Evolutionary conservation across 2,113 vertebrate species (phyloP).

Genomic region (Centropus bengalensis): DNA sequence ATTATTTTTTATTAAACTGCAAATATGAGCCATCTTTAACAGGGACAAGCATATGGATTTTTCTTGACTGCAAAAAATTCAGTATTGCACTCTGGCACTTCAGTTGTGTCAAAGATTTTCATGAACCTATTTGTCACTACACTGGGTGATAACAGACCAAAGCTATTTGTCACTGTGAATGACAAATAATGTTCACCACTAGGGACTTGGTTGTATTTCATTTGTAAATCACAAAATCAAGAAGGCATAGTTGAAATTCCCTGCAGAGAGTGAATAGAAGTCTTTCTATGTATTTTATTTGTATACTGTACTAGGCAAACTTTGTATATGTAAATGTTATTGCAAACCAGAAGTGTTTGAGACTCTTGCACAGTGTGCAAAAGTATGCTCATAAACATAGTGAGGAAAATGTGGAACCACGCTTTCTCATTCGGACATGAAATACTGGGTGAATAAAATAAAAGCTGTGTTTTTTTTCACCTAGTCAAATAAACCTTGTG

Average conservation of each 20-base stretch:
- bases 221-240: conserved; percentile 50
- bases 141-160: conserved; percentile 32
- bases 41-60: neutral
- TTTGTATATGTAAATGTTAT: neutral
- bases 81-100: neutral
- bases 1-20: neutral
- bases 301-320: neutral
- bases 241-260: neutral
- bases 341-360: neutral
- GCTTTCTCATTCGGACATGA: neutral
- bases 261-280: neutral
- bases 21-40: neutral
- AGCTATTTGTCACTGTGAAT: conserved; percentile 30
- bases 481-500: neutral
- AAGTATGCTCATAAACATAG: neutral
- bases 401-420: neutral
- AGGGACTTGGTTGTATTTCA: conserved; percentile 27
- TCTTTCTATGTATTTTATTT: neutral
- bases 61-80: conserved; percentile 7
- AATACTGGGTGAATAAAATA: too few relatives aligned
- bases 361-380: neutral
- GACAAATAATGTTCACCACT: conserved; percentile 46
- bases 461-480: neutral
- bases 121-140: conserved; percentile 35
- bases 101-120: conserved; percentile 18